phyloP scores from a whole-genome alignment of 2,888 invertebrate genomes.

The Nephrotoma flavescens region DNA sequence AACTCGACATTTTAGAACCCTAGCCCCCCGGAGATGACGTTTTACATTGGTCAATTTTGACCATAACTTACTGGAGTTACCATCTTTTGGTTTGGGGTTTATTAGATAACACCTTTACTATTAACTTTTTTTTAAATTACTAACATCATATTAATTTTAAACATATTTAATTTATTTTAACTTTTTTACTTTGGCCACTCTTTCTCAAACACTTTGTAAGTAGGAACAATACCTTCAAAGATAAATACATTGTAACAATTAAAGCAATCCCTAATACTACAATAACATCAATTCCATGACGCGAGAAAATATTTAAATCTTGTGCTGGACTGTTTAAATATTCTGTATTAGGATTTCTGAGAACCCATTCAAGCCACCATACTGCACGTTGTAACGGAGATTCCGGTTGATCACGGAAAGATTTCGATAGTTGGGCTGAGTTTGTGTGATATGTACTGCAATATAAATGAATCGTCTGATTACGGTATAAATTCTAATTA shows the following conservation, averaged over 20 bases:
- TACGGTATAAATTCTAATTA: neutral
- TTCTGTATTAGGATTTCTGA: constrained; percentile 16
- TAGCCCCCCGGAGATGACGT: no score
- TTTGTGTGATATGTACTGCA: constrained; percentile 14
- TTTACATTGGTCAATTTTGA: no score
- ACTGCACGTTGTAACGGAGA: constrained; percentile 15
- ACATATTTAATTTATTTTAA: neutral
- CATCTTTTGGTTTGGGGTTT: no score
- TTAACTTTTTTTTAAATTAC: no score
- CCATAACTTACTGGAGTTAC: no score
- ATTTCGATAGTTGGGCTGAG: constrained; percentile 13
- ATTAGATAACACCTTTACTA: no score
- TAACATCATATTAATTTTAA: no score
- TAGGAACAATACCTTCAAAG: neutral
- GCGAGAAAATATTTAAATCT: constrained; percentile 1
- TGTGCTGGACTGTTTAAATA: constrained; percentile 12
- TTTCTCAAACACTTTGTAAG: neutral
- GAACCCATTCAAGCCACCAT: constrained; percentile 19
- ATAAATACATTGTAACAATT: neutral
- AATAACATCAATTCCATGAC: constrained; percentile 6
- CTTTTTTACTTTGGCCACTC: neutral
- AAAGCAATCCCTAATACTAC: neutral
- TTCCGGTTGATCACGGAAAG: constrained; percentile 16
- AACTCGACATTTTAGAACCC: no score
- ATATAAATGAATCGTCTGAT: neutral